Evolutionary conservation across 2,797 vertebrate species (phyloP).

Genomic region (Moxostoma hubbsi): DNA sequence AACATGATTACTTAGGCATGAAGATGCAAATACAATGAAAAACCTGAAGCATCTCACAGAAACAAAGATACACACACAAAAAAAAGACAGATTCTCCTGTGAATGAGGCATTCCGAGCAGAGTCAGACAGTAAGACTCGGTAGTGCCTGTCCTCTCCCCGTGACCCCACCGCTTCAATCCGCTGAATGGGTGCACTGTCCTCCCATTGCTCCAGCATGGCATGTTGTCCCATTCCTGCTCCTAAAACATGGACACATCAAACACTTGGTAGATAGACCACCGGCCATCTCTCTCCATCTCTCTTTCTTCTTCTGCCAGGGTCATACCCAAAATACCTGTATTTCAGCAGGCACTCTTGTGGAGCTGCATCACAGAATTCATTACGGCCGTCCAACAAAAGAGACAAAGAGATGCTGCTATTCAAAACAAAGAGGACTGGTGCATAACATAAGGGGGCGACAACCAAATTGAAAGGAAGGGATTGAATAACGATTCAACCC

Average conservation of each 20-base stretch:
- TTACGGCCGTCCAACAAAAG: constrained; percentile 26
- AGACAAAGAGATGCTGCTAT: constrained; percentile 14
- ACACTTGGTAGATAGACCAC: constrained; percentile 77
- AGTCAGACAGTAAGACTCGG: constrained; percentile 50
- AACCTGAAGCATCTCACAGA: constrained; percentile 11
- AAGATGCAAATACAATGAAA: background rate
- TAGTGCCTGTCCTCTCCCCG: constrained; percentile 48
- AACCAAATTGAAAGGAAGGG: background rate
- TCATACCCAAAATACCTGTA: constrained; percentile 81
- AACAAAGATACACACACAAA: constrained; percentile 7
- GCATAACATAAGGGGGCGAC: background rate
- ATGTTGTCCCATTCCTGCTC: constrained; percentile 70
- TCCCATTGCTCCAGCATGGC: constrained; percentile 66
- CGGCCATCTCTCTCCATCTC: constrained; percentile 80
- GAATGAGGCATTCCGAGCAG: constrained; percentile 34
- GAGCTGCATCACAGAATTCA: constrained; percentile 49
- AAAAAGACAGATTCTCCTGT: background rate
- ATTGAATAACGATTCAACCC: background rate
- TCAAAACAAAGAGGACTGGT: constrained; percentile 5
- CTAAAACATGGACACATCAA: constrained; percentile 75
- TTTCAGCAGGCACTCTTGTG: constrained; percentile 72
- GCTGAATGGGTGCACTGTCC: constrained; percentile 56
- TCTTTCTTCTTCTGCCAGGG: constrained; percentile 76
- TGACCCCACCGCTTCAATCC: constrained; percentile 24
- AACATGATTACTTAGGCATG: background rate